Evolutionary conservation across 53 echinoderm and acorn worm genomes (phyloP).

Genomic region (Holothuria leucospilota): DNA sequence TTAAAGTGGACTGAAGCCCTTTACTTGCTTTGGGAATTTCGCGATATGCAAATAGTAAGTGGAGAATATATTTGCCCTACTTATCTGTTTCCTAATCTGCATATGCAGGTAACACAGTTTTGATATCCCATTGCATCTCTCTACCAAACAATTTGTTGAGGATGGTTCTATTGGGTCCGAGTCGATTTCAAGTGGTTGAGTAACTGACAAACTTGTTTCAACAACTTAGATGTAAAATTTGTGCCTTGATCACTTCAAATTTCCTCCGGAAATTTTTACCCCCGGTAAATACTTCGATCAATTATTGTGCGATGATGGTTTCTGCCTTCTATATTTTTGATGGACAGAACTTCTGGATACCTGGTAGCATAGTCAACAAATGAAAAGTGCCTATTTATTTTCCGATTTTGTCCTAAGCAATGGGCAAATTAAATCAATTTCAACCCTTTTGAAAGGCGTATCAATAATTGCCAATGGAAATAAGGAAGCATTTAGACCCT

Average conservation of each 20-base stretch:
- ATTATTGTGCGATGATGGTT: constrained; percentile 22
- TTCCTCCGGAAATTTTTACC: constrained; percentile 6
- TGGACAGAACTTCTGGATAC: constrained; percentile 21
- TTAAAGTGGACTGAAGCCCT: constrained; percentile 21
- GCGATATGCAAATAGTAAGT: constrained; percentile 10
- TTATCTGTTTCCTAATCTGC: constrained; percentile 1
- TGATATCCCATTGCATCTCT: constrained; percentile 24
- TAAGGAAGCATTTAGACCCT: background rate
- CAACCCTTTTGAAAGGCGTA: constrained; percentile 43
- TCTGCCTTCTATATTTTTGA: constrained; percentile 3
- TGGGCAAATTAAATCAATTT: constrained; percentile 22
- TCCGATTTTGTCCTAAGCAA: background rate
- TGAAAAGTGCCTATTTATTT: constrained; percentile 20
- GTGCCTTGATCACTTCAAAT: constrained; percentile 31
- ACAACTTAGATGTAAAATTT: constrained; percentile 25
- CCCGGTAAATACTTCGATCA: constrained; percentile 20
- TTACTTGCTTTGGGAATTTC: constrained; percentile 43
- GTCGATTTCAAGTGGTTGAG: constrained; percentile 6
- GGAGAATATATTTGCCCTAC: constrained; percentile 31
- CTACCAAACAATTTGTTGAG: constrained; percentile 23
- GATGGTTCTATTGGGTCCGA: constrained; percentile 38
- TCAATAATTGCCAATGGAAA: constrained; percentile 6
- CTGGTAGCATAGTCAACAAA: constrained; percentile 42
- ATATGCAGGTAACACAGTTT: constrained; percentile 18
- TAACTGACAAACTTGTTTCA: background rate